Evolutionary conservation across 2,113 vertebrate genomes (phyloP), one percentile per base, ranked within the genome.

Genomic region (Ascaphus truei): DNA sequence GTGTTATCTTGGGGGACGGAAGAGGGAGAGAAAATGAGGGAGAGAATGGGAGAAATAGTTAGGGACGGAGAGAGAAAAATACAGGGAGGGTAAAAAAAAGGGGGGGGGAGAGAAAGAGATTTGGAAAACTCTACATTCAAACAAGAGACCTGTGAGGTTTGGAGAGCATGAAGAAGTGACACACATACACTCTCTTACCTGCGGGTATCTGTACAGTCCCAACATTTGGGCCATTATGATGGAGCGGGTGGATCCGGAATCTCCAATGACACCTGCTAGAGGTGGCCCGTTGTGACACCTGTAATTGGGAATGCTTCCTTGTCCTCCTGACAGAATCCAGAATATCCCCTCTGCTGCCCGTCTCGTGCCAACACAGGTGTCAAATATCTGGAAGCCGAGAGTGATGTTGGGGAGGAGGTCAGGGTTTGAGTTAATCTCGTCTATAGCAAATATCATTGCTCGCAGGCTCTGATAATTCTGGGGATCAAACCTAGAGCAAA

Each of bases 371-470:
- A 7, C 20, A 16, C 63, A 67, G 36, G 30, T 25, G 29, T 67
- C 51, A 13, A 37, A 37, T 25, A 67, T 67, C 16, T 16, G 12
- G 16, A 25, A 67, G 10, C 63, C 63, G 22, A 67, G 63, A 5
- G 51, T 56, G 20, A 67, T 7, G 16, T 67, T 43, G 23, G 26
- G 63, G 8, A 67, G 36, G 3, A 67, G 51, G 9, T 10, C 3
- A 10, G 33, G 2, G 9, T 27, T 56, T 15, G 18, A 9, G 20
- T 67, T 67, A 36, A 67, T 67, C 36, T 67, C 63, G 6, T 67
- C 26, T 3, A 67, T 39, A 23, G 63, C 63, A 56, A 67, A 67
- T 11, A 53, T 30, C 63, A 67, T 67, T 7, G 50, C 36, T 27
- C 56, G 63, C 3, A 29, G 5, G 23, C 33, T 7, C 4, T 25